Conservation (phyloP, 1,140 invertebrate species). For the Aphis craccivora region DNA sequence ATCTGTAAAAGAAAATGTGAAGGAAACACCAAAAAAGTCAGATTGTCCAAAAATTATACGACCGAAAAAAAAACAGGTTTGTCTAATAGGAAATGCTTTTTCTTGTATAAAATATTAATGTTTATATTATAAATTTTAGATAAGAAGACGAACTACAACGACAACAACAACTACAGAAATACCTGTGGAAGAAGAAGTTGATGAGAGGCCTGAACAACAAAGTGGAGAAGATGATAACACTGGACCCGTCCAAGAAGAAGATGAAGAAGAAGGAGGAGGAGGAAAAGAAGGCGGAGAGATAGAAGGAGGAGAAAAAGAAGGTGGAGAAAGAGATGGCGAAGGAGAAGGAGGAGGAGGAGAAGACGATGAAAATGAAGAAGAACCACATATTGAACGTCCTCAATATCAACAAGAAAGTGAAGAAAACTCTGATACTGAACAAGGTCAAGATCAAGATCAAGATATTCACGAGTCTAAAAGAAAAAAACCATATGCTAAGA, state of each 20-base stretch:
- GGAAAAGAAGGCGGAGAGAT: background rate
- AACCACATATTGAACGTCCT: background rate
- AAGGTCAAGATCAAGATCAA: constrained; percentile 39
- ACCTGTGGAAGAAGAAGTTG: constrained; percentile 36
- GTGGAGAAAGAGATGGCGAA: background rate
- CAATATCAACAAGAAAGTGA: constrained; percentile 38
- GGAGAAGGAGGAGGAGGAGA: background rate
- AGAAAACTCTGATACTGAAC: constrained; percentile 33
- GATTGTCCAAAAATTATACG: constrained; percentile 25
- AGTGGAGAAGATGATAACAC: constrained; percentile 24
- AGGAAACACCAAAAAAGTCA: background rate
- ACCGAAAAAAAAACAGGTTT: constrained; percentile 32
- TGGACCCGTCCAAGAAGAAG: background rate
- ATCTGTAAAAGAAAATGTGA: background rate
- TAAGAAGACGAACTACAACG: constrained; percentile 27
- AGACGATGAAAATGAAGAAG: constrained; percentile 25
- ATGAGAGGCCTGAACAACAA: constrained; percentile 40
- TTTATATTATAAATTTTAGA: background rate
- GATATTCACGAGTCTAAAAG: constrained; percentile 13
- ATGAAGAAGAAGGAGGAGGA: background rate
- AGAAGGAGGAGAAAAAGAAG: background rate
- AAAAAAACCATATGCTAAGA: background rate
- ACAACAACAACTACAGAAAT: constrained; percentile 54
- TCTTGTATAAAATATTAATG: background rate
- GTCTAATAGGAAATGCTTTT: background rate